These are phyloP conservation scores for Chromobotia macracanthus DNA, from an alignment of 2,797 vertebrate genomes.

Conservation along the genomic window DNA sequence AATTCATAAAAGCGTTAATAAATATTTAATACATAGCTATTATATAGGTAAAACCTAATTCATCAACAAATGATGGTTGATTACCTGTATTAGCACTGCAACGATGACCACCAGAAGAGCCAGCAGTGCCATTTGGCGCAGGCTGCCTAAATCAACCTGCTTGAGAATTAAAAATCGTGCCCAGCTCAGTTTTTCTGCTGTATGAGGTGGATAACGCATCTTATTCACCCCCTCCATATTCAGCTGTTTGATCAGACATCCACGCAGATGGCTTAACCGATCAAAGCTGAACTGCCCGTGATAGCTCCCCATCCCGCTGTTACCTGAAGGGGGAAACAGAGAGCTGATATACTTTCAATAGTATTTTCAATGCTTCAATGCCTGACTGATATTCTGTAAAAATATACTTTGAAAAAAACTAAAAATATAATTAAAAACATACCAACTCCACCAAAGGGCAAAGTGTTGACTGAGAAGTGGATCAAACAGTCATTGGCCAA, in stretches of 20 bases:
- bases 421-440: constrained; percentile 61
- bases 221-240: constrained; percentile 79
- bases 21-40: too few relatives aligned
- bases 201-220: constrained; percentile 84
- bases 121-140: constrained; percentile 67
- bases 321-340: constrained; percentile 72
- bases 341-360: neutral
- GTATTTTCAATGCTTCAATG: too few relatives aligned
- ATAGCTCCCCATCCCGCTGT: constrained; percentile 92
- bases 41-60: too few relatives aligned
- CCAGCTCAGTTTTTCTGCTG: constrained; percentile 75
- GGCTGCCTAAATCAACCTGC: constrained; percentile 65
- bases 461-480: constrained; percentile 79
- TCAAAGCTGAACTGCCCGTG: constrained; percentile 86
- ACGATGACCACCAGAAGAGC: constrained; percentile 66
- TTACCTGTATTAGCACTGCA: constrained; percentile 72
- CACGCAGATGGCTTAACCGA: constrained; percentile 85
- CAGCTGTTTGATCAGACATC: constrained; percentile 87
- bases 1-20: too few relatives aligned
- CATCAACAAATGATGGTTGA: neutral
- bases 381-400: too few relatives aligned
- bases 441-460: constrained; percentile 95
- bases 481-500: constrained; percentile 89
- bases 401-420: too few relatives aligned
- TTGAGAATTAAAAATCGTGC: constrained; percentile 78